Evolutionary conservation across 2,113 vertebrate genomes (phyloP).

Genomic region (Ciconia stormi): DNA sequence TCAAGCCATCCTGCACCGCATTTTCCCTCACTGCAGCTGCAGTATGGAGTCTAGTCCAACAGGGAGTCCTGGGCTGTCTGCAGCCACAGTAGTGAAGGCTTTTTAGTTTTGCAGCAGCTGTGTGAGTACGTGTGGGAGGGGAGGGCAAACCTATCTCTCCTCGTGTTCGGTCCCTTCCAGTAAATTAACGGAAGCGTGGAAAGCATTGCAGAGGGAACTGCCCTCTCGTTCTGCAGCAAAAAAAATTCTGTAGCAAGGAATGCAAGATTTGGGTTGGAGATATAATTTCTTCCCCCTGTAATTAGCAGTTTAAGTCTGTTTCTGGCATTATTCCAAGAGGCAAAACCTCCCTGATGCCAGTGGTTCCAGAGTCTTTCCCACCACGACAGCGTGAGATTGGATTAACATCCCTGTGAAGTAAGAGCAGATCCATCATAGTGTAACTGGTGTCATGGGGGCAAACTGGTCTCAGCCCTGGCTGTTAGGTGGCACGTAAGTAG

Average conservation of each 20-base stretch:
- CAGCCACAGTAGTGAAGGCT: neutral
- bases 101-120: neutral
- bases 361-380: neutral
- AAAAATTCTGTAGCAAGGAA: neutral
- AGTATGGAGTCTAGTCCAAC: neutral
- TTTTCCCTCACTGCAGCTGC: neutral
- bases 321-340: neutral
- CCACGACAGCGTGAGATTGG: neutral
- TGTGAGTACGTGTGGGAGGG: neutral
- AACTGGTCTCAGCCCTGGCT: neutral
- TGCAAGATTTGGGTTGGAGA: neutral
- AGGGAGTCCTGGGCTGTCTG: neutral
- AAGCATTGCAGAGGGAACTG: neutral
- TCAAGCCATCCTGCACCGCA: neutral
- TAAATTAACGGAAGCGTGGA: neutral
- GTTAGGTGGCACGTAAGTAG: accelerated
- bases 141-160: neutral
- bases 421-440: neutral
- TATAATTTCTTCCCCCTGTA: neutral
- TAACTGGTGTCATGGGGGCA: neutral
- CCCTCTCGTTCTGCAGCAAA: neutral
- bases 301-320: neutral
- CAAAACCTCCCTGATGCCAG: neutral
- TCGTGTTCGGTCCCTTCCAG: neutral
- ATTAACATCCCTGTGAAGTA: neutral